Evolutionary conservation across 2,888 invertebrate genomes (phyloP).

Genomic region (Frankliniella fusca): DNA sequence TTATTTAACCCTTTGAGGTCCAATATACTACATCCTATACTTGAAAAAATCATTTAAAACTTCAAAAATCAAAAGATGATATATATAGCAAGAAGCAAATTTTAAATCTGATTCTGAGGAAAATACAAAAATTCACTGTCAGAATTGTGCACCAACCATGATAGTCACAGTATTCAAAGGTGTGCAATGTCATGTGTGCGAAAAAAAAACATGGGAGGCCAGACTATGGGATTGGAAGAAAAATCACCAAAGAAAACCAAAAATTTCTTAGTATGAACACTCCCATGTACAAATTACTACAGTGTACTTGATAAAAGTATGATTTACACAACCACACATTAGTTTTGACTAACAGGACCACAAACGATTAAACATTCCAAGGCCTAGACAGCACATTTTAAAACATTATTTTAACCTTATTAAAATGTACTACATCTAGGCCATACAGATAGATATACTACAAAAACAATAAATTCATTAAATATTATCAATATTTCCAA

Average conservation of each 20-base stretch:
- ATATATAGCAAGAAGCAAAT: constrained; percentile 21
- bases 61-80: constrained; percentile 29
- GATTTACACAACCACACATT: neutral
- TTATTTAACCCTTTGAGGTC: constrained; percentile 21
- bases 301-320: neutral
- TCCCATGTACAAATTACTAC: constrained; percentile 32
- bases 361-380: constrained; percentile 5
- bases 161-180: neutral
- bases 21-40: neutral
- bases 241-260: constrained; percentile 31
- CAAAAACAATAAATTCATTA: neutral
- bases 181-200: neutral
- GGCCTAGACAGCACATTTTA: neutral
- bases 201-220: neutral
- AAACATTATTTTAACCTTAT: neutral
- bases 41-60: neutral
- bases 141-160: neutral
- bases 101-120: neutral
- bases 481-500: neutral
- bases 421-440: neutral
- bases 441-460: neutral
- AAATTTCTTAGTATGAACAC: constrained; percentile 31
- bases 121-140: neutral
- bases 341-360: neutral
- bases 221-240: constrained; percentile 10